A percentile compares a stretch with the other conserved stretches of the same genome.
Conservation (phyloP, 1,140 invertebrate genomes). For the Bombus huntii region DNA sequence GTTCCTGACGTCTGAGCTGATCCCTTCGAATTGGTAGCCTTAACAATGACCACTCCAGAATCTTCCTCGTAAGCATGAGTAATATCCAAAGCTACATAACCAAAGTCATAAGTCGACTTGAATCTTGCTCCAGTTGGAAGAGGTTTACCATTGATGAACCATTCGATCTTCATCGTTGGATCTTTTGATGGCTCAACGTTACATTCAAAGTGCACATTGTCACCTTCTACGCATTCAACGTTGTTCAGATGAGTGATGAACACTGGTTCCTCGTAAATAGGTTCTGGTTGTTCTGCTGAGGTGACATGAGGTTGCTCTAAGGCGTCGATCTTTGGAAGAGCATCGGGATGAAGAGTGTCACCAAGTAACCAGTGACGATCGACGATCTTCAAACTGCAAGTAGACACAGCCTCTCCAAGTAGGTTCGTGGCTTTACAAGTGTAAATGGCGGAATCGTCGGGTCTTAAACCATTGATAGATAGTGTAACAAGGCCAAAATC, state of each 20-base stretch:
- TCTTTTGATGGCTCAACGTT: slow-evolving; percentile 97
- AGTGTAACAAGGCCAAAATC: slow-evolving; percentile 97
- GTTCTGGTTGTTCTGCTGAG: slow-evolving; percentile 87
- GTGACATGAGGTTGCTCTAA: slow-evolving; percentile 90
- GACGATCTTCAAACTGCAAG: slow-evolving; percentile 94
- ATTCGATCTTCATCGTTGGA: slow-evolving; percentile 96
- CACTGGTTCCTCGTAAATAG: slow-evolving; percentile 91
- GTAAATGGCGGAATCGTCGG: slow-evolving; percentile 96
- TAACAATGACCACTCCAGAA: slow-evolving; percentile 95
- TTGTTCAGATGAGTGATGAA: slow-evolving; percentile 96
- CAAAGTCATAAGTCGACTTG: slow-evolving; percentile 94
- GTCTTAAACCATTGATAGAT: slow-evolving; percentile 92
- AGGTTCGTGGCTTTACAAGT: slow-evolving; percentile 96
- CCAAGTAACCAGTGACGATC: slow-evolving; percentile 93
- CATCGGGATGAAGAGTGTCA: slow-evolving; percentile 95
- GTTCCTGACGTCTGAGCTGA: slow-evolving; percentile 94
- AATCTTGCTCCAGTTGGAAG: slow-evolving; percentile 91
- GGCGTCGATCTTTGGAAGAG: slow-evolving; percentile 92
- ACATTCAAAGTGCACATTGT: slow-evolving; percentile 97
- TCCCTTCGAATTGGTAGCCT: slow-evolving; percentile 95
- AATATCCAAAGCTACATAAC: slow-evolving; percentile 92
- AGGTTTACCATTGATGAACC: slow-evolving; percentile 94
- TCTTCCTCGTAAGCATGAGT: slow-evolving; percentile 92
- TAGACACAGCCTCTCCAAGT: slow-evolving; percentile 95
- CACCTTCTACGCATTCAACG: slow-evolving; percentile 93